phyloP scores from a whole-genome alignment of 2,113 vertebrate species.

The Eretmochelys imbricata region DNA sequence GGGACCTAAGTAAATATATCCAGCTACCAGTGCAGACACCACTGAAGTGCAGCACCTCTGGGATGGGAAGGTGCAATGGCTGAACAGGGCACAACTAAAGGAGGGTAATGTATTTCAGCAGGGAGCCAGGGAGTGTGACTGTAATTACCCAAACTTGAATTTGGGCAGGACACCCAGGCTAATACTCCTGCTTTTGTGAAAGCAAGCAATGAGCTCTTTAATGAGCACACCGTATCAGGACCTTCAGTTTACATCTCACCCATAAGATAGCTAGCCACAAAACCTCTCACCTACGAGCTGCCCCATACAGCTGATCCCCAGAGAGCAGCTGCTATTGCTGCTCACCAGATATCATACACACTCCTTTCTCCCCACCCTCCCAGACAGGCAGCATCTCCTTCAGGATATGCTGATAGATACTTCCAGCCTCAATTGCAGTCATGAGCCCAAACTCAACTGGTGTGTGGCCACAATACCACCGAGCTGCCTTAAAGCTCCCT shows the following conservation, averaged over 20 bases:
- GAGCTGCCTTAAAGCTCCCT: slow-evolving; percentile 69
- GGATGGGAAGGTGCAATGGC: neutral
- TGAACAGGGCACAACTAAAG: neutral
- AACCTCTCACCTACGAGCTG: neutral
- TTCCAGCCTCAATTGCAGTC: slow-evolving; percentile 12
- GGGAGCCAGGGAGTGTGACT: rapidly evolving
- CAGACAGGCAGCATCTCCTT: slow-evolving; percentile 3
- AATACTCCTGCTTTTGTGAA: neutral
- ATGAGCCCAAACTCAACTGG: slow-evolving; percentile 53
- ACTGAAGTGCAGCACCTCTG: neutral
- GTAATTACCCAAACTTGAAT: neutral
- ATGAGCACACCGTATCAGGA: rapidly evolving
- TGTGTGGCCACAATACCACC: slow-evolving; percentile 49
- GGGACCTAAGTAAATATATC: neutral
- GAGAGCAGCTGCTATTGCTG: neutral
- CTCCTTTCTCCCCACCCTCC: neutral
- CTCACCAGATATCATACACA: neutral
- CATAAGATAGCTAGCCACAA: neutral
- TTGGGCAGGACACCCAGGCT: neutral
- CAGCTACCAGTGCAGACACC: neutral
- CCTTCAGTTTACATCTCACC: neutral
- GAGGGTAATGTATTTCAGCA: neutral
- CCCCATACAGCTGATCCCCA: neutral
- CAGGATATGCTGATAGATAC: neutral
- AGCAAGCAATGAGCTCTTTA: slow-evolving; percentile 1